phyloP scores from a whole-genome alignment of 2,888 invertebrate genomes.

The Azorinus chamasolen region DNA sequence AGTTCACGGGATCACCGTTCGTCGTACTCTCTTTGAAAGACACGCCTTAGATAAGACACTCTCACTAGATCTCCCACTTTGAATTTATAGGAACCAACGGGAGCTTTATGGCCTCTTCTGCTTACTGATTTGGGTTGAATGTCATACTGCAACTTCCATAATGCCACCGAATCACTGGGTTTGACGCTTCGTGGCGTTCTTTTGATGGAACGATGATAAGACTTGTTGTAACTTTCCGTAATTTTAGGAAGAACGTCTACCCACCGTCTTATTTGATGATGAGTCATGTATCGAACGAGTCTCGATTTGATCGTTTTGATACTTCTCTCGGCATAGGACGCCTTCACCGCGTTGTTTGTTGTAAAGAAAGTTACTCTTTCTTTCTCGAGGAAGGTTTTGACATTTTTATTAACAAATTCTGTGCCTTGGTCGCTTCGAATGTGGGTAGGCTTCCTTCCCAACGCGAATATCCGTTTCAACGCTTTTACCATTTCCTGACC shows the following conservation, averaged over 20 bases:
- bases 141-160: slow-evolving; percentile 21
- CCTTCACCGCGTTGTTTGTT: too few species aligned
- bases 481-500: slow-evolving; percentile 41
- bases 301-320: slow-evolving; percentile 45
- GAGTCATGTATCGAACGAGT: slow-evolving; percentile 44
- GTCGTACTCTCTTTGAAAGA: slow-evolving; percentile 44
- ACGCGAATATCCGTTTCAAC: slow-evolving; percentile 28
- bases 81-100: slow-evolving; percentile 1
- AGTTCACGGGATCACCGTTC: slow-evolving; percentile 34
- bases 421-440: slow-evolving; percentile 35
- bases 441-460: slow-evolving; percentile 19
- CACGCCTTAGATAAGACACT: slow-evolving; percentile 25
- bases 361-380: too few species aligned
- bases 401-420: slow-evolving; percentile 31
- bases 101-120: not conserved
- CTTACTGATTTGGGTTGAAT: too few species aligned
- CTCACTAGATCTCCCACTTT: slow-evolving; percentile 42
- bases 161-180: slow-evolving; percentile 15
- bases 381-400: slow-evolving; percentile 28
- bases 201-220: slow-evolving; percentile 46
- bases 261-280: slow-evolving; percentile 33
- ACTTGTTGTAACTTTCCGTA: slow-evolving; percentile 46
- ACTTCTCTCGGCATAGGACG: too few species aligned
- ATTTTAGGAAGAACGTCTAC: slow-evolving; percentile 38
- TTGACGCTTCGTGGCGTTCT: slow-evolving; percentile 36